These are phyloP conservation scores for Drosophila simulans DNA, from an alignment of 1,140 invertebrate species.

Conservation along the genomic window DNA sequence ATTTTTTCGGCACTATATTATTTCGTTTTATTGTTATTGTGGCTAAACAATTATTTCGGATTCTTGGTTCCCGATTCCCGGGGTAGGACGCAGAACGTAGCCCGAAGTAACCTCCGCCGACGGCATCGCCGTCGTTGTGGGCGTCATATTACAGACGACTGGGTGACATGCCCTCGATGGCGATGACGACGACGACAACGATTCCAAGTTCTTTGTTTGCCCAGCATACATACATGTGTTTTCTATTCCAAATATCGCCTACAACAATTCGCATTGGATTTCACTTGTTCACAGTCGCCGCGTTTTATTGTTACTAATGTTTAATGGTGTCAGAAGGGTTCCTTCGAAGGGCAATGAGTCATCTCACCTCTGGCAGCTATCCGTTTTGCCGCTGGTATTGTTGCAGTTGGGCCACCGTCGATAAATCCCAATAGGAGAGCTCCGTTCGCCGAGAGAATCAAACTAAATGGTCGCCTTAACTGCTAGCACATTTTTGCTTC, in stretches of 20 bases:
- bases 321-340: conserved; percentile 28
- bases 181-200: conserved; percentile 35
- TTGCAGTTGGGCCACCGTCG: conserved; percentile 63
- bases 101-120: conserved; percentile 64
- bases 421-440: conserved; percentile 57
- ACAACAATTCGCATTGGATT: conserved; percentile 74
- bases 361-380: conserved; percentile 75
- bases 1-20: conserved; percentile 63
- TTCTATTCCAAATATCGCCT: conserved; percentile 60
- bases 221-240: conserved; percentile 45
- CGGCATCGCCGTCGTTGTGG: conserved; percentile 40
- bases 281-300: conserved; percentile 47
- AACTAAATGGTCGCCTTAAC: conserved; percentile 29
- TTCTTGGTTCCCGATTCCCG: conserved; percentile 57
- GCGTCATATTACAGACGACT: conserved; percentile 65
- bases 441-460: conserved; percentile 17
- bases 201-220: conserved; percentile 46
- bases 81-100: conserved; percentile 26
- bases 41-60: conserved; percentile 81
- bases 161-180: conserved; percentile 58
- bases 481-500: conserved; percentile 55
- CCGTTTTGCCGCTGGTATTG: conserved; percentile 78
- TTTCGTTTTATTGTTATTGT: conserved; percentile 64
- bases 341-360: conserved; percentile 34
- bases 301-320: conserved; percentile 9